These are phyloP conservation scores for Smutsia gigantea DNA, from an alignment of 2,797 vertebrate species.

Conservation along the genomic window DNA sequence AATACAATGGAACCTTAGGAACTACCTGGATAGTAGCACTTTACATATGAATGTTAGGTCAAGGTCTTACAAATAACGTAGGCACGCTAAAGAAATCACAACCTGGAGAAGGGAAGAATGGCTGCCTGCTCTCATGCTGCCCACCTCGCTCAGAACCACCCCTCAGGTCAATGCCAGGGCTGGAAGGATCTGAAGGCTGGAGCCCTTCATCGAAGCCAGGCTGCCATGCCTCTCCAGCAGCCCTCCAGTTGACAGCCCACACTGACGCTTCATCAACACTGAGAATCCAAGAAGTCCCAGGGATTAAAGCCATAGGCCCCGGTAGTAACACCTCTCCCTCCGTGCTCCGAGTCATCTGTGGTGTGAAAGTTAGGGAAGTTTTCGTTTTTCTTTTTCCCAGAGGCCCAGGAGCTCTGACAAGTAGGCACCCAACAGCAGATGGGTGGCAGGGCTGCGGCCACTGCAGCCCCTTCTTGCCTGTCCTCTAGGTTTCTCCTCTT, in stretches of 20 bases:
- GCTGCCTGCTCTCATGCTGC: neutral
- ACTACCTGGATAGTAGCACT: neutral
- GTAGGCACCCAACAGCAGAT: neutral
- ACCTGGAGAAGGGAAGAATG: neutral
- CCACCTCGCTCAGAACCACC: neutral
- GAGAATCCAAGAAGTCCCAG: neutral
- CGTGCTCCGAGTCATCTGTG: neutral
- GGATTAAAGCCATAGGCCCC: neutral
- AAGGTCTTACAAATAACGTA: neutral
- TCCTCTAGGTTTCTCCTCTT: neutral
- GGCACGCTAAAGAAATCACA: neutral
- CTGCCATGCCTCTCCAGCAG: fast-evolving
- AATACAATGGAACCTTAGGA: neutral
- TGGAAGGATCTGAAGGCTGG: neutral
- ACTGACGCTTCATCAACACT: neutral
- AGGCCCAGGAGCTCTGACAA: neutral
- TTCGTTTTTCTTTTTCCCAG: neutral
- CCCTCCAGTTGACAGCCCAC: neutral
- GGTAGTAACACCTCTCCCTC: fast-evolving
- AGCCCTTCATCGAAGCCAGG: neutral
- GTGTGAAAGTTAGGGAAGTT: neutral
- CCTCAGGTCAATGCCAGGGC: neutral
- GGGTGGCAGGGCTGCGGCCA: neutral
- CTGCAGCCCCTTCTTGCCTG: neutral
- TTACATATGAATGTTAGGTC: neutral